Percentiles rank a stretch among this genome's conserved stretches.
These are phyloP conservation scores for Meles meles DNA, from an alignment of 2,113 vertebrate genomes.

Conservation along the genomic window DNA sequence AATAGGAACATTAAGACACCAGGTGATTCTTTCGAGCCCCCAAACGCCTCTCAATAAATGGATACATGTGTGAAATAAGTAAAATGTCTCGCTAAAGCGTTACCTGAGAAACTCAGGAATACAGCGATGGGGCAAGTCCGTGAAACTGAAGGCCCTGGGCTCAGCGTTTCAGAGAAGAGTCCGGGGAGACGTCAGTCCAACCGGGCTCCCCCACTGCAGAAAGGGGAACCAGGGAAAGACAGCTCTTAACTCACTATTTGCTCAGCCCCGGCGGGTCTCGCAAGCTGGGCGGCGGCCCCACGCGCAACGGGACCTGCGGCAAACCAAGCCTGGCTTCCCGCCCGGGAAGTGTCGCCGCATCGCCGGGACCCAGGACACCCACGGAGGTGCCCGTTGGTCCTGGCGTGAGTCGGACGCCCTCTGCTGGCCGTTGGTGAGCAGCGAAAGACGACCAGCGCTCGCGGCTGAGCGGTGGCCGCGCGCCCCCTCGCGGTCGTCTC, in stretches of 20 bases:
- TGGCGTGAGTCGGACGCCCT: not conserved
- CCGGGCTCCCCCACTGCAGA: no score
- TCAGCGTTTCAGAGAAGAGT: not conserved
- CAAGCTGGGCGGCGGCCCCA: not conserved
- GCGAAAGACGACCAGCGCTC: not conserved
- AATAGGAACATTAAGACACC: not conserved
- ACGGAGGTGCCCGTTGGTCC: not conserved
- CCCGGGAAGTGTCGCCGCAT: no score
- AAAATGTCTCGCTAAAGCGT: not conserved
- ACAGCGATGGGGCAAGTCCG: not conserved
- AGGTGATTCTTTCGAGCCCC: not conserved
- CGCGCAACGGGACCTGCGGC: not conserved
- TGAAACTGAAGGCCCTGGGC: not conserved
- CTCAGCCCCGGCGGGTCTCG: not conserved
- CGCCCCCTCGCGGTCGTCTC: not conserved
- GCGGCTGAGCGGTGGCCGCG: not conserved
- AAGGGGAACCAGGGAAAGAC: not conserved
- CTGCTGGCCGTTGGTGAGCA: not conserved
- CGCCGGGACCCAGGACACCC: not conserved
- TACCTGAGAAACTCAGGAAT: not conserved
- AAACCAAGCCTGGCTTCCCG: not conserved
- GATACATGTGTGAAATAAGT: not conserved
- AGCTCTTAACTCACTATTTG: not conserved
- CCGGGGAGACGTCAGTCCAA: no score
- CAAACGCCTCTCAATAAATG: not conserved